These are phyloP conservation scores for Itoplectis maculator DNA, from an alignment of 2,888 invertebrate species.

Conservation along the genomic window DNA sequence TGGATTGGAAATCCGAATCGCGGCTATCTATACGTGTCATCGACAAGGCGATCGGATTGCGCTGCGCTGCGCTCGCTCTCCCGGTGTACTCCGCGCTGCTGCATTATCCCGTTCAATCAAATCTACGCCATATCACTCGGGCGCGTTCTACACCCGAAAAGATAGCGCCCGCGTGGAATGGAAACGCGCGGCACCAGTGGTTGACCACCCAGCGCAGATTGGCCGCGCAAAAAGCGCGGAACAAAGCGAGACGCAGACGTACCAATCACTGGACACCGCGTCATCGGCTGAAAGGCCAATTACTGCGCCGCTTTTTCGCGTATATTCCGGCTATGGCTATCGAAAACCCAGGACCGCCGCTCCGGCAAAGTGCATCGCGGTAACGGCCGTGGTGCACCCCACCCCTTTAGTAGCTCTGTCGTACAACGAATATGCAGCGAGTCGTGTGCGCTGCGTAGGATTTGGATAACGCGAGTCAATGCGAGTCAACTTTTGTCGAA, in stretches of 20 bases:
- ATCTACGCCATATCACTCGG: not conserved
- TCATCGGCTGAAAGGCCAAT: not conserved
- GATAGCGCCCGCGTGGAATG: not conserved
- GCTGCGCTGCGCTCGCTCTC: not conserved
- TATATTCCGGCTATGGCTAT: slow-evolving; percentile 14
- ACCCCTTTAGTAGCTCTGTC: slow-evolving; percentile 37
- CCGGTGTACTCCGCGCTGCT: not conserved
- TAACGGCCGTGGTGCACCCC: slow-evolving; percentile 21
- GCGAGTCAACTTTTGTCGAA: not conserved
- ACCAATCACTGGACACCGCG: slow-evolving; percentile 2
- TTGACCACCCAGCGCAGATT: not conserved
- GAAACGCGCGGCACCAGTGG: not conserved
- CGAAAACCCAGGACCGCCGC: slow-evolving; percentile 30
- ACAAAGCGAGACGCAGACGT: not conserved
- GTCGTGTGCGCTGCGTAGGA: not conserved
- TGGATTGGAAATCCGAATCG: slow-evolving; percentile 45
- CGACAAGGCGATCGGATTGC: slow-evolving; percentile 30
- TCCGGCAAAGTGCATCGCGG: slow-evolving; percentile 42
- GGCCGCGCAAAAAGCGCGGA: not conserved
- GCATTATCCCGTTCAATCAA: slow-evolving; percentile 18
- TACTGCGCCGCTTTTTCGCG: not conserved
- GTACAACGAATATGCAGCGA: slow-evolving; percentile 44
- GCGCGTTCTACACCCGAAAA: not conserved
- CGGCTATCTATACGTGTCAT: slow-evolving; percentile 24
- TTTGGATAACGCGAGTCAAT: not conserved